phyloP scores from a whole-genome alignment of 1,140 invertebrate genomes.

The Medauroidea extradentata region DNA sequence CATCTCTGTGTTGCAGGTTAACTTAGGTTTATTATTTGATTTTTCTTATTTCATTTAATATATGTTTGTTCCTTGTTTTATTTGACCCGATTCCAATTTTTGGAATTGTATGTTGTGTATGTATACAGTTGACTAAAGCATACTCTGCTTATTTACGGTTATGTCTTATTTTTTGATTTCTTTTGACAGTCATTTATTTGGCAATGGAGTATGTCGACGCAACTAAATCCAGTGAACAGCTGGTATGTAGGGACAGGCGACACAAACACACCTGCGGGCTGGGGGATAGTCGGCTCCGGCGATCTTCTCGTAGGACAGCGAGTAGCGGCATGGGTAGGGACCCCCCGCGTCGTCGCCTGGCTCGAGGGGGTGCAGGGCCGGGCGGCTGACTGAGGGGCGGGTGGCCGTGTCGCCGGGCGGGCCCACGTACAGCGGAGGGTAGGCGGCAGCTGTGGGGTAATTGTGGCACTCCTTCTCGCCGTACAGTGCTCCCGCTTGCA shows the following conservation, averaged over 20 bases:
- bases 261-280: constrained; percentile 27
- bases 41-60: too few relatives aligned
- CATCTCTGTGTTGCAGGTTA: too few relatives aligned
- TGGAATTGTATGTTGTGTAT: too few relatives aligned
- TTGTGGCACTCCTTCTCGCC: constrained; percentile 39
- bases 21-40: too few relatives aligned
- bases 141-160: too few relatives aligned
- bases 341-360: constrained; percentile 4
- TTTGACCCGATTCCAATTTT: too few relatives aligned
- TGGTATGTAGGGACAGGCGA: neutral
- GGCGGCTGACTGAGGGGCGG: constrained; percentile 16
- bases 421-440: constrained; percentile 14
- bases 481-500: constrained; percentile 39
- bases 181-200: too few relatives aligned
- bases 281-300: constrained; percentile 38
- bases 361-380: constrained; percentile 1
- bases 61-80: too few relatives aligned
- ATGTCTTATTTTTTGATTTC: too few relatives aligned
- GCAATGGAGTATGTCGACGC: too few relatives aligned
- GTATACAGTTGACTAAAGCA: too few relatives aligned
- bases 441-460: neutral
- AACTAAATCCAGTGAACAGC: too few relatives aligned
- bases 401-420: constrained; percentile 9
- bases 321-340: constrained; percentile 33
- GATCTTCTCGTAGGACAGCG: constrained; percentile 44